These are phyloP conservation scores for Neomonachus schauinslandi DNA, from an alignment of 2,113 vertebrate species.

Conservation along the genomic window DNA sequence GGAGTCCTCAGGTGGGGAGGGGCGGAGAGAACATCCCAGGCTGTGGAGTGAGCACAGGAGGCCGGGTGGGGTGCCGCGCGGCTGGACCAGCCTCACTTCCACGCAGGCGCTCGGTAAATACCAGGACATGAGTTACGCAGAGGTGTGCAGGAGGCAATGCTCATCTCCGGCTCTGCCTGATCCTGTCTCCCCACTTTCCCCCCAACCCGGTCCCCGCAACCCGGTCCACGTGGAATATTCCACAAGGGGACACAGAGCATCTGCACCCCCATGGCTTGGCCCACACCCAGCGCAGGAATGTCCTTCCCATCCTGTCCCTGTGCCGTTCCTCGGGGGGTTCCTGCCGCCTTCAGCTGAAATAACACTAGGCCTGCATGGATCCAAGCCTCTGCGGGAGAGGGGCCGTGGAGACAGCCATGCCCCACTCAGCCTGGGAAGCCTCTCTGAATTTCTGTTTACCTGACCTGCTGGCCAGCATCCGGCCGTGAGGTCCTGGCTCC, in stretches of 20 bases:
- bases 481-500: background rate
- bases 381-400: conserved; percentile 52
- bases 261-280: fast-evolving
- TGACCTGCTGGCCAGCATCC: background rate
- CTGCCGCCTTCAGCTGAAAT: conserved; percentile 75
- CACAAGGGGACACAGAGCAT: fast-evolving
- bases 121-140: background rate
- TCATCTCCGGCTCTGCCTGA: fast-evolving
- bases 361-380: conserved; percentile 58
- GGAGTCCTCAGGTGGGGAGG: background rate
- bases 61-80: fast-evolving
- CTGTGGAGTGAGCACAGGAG: background rate
- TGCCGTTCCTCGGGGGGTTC: fast-evolving
- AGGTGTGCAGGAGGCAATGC: fast-evolving
- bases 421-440: background rate
- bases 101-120: fast-evolving
- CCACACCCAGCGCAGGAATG: fast-evolving
- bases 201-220: background rate
- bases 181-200: background rate
- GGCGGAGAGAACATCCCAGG: background rate
- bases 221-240: background rate
- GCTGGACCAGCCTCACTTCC: no score
- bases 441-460: conserved; percentile 62
- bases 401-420: background rate
- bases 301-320: fast-evolving